Percentiles rank a stretch among this genome's conserved stretches.
phyloP scores from a whole-genome alignment of 2,113 vertebrate species.

The Boleophthalmus pectinirostris region DNA sequence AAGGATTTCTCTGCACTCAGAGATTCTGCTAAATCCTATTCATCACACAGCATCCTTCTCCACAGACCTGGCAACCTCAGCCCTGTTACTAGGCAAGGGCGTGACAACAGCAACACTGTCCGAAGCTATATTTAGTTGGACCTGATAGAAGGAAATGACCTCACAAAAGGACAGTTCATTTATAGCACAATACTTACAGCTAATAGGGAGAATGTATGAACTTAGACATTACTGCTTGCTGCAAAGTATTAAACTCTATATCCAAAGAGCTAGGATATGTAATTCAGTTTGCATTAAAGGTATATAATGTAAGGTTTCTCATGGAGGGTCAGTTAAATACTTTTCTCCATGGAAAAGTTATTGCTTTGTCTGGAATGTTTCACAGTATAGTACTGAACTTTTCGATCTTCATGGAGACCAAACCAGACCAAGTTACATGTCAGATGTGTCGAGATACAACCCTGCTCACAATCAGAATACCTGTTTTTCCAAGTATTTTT shows the following conservation, averaged over 20 bases:
- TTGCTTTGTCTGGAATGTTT: no score
- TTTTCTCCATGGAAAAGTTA: no score
- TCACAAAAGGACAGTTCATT: slow-evolving; percentile 46
- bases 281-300: slow-evolving; percentile 33
- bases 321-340: no score
- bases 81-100: slow-evolving; percentile 48
- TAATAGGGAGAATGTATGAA: not conserved
- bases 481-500: no score
- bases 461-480: no score
- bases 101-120: slow-evolving; percentile 48
- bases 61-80: slow-evolving; percentile 63
- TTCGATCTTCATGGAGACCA: no score
- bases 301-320: no score
- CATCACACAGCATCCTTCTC: slow-evolving; percentile 64
- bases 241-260: not conserved
- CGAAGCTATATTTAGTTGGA: slow-evolving; percentile 64
- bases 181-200: slow-evolving; percentile 15
- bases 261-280: slow-evolving; percentile 17
- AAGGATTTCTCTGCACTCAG: slow-evolving; percentile 40
- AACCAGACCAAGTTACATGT: no score
- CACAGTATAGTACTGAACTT: no score
- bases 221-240: not conserved
- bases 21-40: slow-evolving; percentile 65
- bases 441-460: no score
- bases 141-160: slow-evolving; percentile 41